Conservation (phyloP, 2,797 vertebrate species). For the Cygnus olor region DNA sequence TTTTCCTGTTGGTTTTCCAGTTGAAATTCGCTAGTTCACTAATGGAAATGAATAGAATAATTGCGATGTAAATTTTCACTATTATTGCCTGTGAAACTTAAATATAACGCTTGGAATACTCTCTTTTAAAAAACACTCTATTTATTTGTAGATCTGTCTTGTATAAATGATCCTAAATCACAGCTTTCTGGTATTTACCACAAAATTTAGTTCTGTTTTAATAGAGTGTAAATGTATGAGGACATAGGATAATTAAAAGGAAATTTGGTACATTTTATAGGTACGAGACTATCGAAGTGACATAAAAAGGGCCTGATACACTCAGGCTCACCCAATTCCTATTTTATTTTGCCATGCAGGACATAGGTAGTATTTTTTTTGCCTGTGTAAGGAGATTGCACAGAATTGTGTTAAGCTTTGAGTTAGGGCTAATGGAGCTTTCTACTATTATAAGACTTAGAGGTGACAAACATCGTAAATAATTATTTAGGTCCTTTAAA, state of each 20-base stretch:
- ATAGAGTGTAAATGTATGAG: not conserved
- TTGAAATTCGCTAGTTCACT: not conserved
- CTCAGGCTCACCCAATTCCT: not conserved
- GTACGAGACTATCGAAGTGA: not conserved
- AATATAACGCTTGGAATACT: not conserved
- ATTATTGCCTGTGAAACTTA: not conserved
- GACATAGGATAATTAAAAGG: not conserved
- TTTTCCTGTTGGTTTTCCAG: not conserved
- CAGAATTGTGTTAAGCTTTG: not conserved
- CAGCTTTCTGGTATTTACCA: not conserved
- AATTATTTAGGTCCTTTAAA: not conserved
- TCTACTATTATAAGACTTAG: not conserved
- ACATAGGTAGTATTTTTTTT: not conserved
- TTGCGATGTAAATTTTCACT: not conserved
- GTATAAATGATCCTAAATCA: not conserved
- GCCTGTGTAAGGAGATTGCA: not conserved
- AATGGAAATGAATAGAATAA: not conserved
- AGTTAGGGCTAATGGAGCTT: not conserved
- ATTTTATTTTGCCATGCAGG: not conserved
- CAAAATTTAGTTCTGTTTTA: not conserved
- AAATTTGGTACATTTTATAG: not conserved
- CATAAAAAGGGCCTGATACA: not conserved
- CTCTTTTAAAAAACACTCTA: not conserved
- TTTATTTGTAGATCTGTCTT: not conserved
- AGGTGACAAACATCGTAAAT: not conserved